Percentiles rank a stretch among this genome's conserved stretches.
These are phyloP conservation scores for Drosophila sucinea DNA, from an alignment of 1,140 invertebrate genomes.

Conservation along the genomic window DNA sequence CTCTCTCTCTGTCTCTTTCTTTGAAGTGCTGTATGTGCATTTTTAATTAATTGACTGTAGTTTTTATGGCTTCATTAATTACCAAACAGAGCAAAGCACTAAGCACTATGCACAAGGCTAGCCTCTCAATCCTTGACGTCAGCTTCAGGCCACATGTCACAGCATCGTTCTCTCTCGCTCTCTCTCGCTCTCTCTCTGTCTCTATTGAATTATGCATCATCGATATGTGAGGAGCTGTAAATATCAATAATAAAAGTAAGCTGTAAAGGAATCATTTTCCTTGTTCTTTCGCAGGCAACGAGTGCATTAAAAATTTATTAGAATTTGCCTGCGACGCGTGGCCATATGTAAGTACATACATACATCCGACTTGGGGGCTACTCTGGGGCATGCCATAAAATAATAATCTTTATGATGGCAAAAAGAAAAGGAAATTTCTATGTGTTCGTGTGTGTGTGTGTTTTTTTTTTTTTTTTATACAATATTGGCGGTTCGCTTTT, in stretches of 20 bases:
- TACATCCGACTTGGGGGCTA: not conserved
- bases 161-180: not conserved
- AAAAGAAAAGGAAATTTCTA: slow-evolving; percentile 30
- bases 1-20: not conserved
- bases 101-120: not conserved
- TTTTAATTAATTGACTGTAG: slow-evolving; percentile 82
- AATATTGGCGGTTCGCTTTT: slow-evolving; percentile 58
- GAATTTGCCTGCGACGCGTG: slow-evolving; percentile 77
- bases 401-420: slow-evolving; percentile 81
- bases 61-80: slow-evolving; percentile 83
- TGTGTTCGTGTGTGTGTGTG: not conserved
- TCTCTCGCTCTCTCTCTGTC: not conserved
- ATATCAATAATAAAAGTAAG: slow-evolving; percentile 81
- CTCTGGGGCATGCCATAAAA: slow-evolving; percentile 56
- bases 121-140: slow-evolving; percentile 64
- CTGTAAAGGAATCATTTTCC: slow-evolving; percentile 54
- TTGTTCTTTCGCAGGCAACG: slow-evolving; percentile 29
- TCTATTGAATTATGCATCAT: slow-evolving; percentile 76
- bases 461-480: slow-evolving; percentile 55
- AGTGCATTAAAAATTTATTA: slow-evolving; percentile 81
- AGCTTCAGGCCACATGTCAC: slow-evolving; percentile 50
- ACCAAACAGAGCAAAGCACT: slow-evolving; percentile 55
- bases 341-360: slow-evolving; percentile 27
- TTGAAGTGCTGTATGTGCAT: slow-evolving; percentile 58
- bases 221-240: slow-evolving; percentile 61